These are phyloP conservation scores for Dipus sagitta DNA, from an alignment of 2,797 vertebrate genomes.

Conservation along the genomic window DNA sequence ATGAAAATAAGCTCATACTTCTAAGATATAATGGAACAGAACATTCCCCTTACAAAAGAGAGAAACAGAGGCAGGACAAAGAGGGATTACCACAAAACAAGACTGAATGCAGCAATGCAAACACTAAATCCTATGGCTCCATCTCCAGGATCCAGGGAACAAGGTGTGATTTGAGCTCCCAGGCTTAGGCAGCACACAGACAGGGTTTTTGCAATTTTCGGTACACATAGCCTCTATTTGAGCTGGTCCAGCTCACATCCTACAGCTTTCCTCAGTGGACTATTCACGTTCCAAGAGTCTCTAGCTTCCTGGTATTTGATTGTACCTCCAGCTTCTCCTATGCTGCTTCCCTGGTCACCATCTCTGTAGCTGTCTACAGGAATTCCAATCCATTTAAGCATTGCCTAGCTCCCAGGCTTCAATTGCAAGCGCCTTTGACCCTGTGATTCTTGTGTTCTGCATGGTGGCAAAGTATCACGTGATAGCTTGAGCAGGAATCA, in stretches of 20 bases:
- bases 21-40: background rate
- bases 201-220: background rate
- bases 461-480: background rate
- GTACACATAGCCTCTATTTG: background rate
- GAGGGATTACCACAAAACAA: background rate
- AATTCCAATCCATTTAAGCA: too few species aligned
- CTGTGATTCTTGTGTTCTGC: too few species aligned
- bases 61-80: background rate
- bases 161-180: background rate
- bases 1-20: background rate
- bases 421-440: too few species aligned
- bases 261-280: background rate
- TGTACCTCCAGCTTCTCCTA: too few species aligned
- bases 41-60: background rate
- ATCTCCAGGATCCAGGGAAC: too few species aligned
- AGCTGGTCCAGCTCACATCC: background rate
- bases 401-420: too few species aligned
- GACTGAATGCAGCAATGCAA: background rate
- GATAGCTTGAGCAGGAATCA: too few species aligned
- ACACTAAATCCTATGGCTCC: background rate
- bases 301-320: background rate
- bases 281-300: background rate
- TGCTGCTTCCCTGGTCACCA: too few species aligned
- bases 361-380: background rate
- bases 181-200: background rate